Conservation (phyloP, 2,113 vertebrate genomes). For the Scomber japonicus region DNA sequence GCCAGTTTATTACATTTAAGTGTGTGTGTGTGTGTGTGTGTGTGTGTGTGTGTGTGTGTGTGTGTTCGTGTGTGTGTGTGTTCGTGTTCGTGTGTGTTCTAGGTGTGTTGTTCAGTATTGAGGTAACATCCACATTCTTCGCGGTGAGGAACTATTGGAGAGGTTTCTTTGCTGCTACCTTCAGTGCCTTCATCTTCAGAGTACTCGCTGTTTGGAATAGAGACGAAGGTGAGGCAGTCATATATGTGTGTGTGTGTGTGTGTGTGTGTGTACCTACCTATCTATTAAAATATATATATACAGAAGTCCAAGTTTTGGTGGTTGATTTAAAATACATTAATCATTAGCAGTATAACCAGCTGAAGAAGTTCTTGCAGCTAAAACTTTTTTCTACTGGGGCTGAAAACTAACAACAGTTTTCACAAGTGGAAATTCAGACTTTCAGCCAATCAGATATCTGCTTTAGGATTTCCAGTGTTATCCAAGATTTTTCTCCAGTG, state of each 20-base stretch:
- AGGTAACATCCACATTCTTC: conserved; percentile 98
- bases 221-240: conserved; percentile 90
- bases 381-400: background rate
- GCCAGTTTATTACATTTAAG: too few relatives aligned
- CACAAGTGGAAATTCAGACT: background rate
- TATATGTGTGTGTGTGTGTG: background rate
- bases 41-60: conserved; percentile 35
- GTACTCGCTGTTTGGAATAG: conserved; percentile 97
- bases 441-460: background rate
- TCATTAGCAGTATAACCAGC: too few relatives aligned
- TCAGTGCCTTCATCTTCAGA: conserved; percentile 98
- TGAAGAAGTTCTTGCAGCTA: too few relatives aligned
- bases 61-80: conserved; percentile 22
- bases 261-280: too few relatives aligned
- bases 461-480: background rate
- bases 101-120: conserved; percentile 99
- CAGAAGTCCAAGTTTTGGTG: too few relatives aligned
- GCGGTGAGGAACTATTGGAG: conserved; percentile 99
- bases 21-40: conserved; percentile 3
- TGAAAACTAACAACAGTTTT: background rate
- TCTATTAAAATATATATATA: too few relatives aligned
- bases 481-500: background rate
- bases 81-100: conserved; percentile 51
- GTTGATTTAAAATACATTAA: too few relatives aligned
- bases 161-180: conserved; percentile 97